Evolutionary conservation across 2,888 invertebrate species (phyloP).

Genomic region (Glyphotaelius pellucidus): DNA sequence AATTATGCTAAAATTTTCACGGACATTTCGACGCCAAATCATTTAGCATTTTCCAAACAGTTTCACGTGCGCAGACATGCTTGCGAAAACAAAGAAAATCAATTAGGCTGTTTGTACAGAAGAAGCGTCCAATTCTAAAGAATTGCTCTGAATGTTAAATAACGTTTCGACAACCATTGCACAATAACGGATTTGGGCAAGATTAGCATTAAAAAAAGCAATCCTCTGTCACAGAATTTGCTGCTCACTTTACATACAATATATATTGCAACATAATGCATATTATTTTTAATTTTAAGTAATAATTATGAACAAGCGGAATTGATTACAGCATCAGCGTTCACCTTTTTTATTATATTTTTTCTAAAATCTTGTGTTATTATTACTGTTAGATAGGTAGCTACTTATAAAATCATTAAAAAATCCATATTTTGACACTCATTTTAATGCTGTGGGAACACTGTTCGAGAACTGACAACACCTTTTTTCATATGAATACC

Average conservation of each 20-base stretch:
- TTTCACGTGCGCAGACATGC: neutral
- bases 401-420: neutral
- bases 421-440: neutral
- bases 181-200: slow-evolving; percentile 17
- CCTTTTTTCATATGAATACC: neutral
- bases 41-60: slow-evolving; percentile 39
- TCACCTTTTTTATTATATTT: neutral
- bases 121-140: slow-evolving; percentile 26
- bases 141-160: slow-evolving; percentile 21
- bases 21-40: neutral
- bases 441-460: neutral
- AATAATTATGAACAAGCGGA: no score
- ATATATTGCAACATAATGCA: no score
- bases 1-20: slow-evolving; percentile 15
- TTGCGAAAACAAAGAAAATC: slow-evolving; percentile 39
- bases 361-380: neutral
- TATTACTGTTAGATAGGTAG: no score
- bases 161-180: slow-evolving; percentile 16
- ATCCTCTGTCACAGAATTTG: neutral
- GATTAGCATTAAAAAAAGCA: slow-evolving; percentile 24
- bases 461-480: neutral
- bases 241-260: neutral
- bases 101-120: slow-evolving; percentile 25
- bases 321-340: neutral
- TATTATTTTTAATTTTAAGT: no score